Evolutionary conservation across 2,888 invertebrate genomes (phyloP), one percentile per base, ranked within the genome.

Genomic region (Desoria tigrina): DNA sequence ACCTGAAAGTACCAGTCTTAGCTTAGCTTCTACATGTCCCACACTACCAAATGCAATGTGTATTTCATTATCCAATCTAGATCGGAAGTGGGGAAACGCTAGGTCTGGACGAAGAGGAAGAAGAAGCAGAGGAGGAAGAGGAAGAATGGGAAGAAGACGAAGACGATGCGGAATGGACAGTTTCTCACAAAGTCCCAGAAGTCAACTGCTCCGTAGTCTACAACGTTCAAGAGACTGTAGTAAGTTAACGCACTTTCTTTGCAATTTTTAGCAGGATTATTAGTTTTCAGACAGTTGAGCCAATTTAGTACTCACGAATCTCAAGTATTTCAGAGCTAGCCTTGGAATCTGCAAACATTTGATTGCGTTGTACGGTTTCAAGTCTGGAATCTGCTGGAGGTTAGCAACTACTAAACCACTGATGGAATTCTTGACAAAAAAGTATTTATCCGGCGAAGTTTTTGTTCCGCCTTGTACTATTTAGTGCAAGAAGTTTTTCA

Each of bases 131-230:
- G 3, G 57, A 57, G 39, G 11, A 90, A 74, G 89, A 91, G 75
- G 88, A 91, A 75, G 88, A 91, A 78, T 91, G 89, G 90, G 89
- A 90, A 75, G 91, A 90, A 77, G 83, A 87, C 42, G 83, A 82
- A 39, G 83, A 82, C 37, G 83, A 84, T n/a, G 85, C 84, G 0
- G 84, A 73, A 39, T 76, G 75, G 71, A 66, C 72, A 42, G 65
- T 71, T n/a, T 65, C 84, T 0, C 83, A 83, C 14, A 70, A 67
- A 61, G 57, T 49, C 42, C 61, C 69, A 39, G 62, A 74, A 61
- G 65, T 69, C 21, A 74, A 74, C 63, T 74, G 72, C 51, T 73
- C 73, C 39, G 65, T 70, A 32, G 73, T 72, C 42, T 74, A 73
- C 51, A 72, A 74, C 64, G 72, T 74, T 50, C 58, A 57, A 42